phyloP scores from a whole-genome alignment of 2,888 invertebrate genomes.

The Crepidodera aurea region DNA sequence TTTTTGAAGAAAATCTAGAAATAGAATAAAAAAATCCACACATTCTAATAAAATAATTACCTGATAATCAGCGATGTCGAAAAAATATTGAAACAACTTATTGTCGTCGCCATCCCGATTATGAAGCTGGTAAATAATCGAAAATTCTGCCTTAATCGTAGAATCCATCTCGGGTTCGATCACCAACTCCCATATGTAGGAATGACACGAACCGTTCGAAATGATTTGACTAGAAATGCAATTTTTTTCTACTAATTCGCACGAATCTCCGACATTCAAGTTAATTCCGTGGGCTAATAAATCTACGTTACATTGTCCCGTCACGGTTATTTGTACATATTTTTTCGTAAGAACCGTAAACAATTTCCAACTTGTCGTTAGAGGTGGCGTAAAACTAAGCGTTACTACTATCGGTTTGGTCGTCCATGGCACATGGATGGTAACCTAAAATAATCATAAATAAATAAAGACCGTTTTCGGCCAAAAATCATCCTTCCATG shows the following conservation, averaged over 20 bases:
- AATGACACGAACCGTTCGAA: slow-evolving; percentile 76
- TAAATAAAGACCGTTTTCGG: too few species aligned
- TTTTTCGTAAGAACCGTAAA: slow-evolving; percentile 87
- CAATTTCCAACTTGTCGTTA: slow-evolving; percentile 80
- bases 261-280: slow-evolving; percentile 49
- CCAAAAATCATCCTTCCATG: too few species aligned
- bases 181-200: slow-evolving; percentile 81
- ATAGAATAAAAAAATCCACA: too few species aligned
- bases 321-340: slow-evolving; percentile 80
- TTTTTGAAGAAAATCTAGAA: too few species aligned
- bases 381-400: slow-evolving; percentile 84
- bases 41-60: too few species aligned
- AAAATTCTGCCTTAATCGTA: slow-evolving; percentile 70
- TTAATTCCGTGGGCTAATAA: slow-evolving; percentile 50
- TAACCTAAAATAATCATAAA: slow-evolving; percentile 60
- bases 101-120: slow-evolving; percentile 52
- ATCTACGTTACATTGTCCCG: slow-evolving; percentile 63
- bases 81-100: slow-evolving; percentile 71
- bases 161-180: slow-evolving; percentile 58
- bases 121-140: slow-evolving; percentile 66
- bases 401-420: slow-evolving; percentile 75
- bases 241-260: slow-evolving; percentile 50
- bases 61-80: slow-evolving; percentile 83
- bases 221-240: slow-evolving; percentile 64
- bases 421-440: slow-evolving; percentile 82